phyloP scores from a whole-genome alignment of 2,113 vertebrate species.

The Micronycteris hirsuta region DNA sequence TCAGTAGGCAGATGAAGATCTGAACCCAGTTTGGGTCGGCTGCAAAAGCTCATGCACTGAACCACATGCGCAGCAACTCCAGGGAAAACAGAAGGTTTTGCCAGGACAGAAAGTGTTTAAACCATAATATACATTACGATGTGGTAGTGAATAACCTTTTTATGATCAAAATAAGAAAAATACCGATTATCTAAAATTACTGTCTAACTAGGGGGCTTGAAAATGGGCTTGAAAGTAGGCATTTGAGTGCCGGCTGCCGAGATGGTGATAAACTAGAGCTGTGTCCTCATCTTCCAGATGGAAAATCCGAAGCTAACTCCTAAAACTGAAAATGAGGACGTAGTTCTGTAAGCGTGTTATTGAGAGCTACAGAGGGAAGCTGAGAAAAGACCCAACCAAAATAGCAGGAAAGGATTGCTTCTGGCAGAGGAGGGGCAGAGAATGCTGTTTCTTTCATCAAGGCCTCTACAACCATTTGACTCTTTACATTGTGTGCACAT shows the following conservation, averaged over 20 bases:
- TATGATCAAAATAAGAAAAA: background rate
- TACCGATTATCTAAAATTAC: background rate
- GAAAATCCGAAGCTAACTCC: background rate
- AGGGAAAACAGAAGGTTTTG: background rate
- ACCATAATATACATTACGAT: background rate
- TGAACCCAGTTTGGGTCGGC: too few relatives aligned
- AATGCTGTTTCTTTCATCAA: background rate
- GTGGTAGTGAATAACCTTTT: background rate
- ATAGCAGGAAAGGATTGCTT: background rate
- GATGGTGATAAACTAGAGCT: background rate
- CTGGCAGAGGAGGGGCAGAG: background rate
- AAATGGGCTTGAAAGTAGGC: background rate
- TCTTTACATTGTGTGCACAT: background rate
- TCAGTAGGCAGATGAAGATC: too few relatives aligned
- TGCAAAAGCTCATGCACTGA: too few relatives aligned
- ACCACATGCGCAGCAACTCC: too few relatives aligned
- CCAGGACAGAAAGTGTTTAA: background rate
- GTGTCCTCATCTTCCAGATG: background rate
- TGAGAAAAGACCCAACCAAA: background rate
- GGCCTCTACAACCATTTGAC: background rate
- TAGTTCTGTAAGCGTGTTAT: rapidly evolving
- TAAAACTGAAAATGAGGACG: background rate
- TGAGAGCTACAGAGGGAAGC: background rate
- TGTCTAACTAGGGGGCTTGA: background rate
- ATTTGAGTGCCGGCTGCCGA: background rate